A percentile compares a stretch with the other conserved stretches of the same genome.
Evolutionary conservation across 2,113 vertebrate genomes (phyloP).

Genomic region (Oncorhynchus keta): DNA sequence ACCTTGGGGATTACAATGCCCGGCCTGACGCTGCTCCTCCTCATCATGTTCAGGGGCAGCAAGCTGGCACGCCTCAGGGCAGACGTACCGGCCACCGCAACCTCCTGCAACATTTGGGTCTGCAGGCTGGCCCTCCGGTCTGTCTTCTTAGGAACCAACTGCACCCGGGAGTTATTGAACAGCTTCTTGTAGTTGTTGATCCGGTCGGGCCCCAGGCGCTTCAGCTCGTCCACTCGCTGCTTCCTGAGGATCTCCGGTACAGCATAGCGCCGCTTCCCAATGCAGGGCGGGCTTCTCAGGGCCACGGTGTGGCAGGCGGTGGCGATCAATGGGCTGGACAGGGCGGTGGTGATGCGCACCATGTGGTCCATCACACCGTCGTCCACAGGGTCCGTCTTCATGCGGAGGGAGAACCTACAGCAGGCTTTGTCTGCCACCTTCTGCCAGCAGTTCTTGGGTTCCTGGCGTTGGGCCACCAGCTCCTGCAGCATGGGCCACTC

Average conservation of each 20-base stretch:
- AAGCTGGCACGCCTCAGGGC: conserved; percentile 81
- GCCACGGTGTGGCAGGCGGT: conserved; percentile 83
- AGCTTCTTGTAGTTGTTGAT: conserved; percentile 71
- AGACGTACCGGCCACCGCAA: conserved; percentile 37
- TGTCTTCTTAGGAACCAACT: conserved; percentile 62
- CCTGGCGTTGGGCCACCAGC: conserved; percentile 67
- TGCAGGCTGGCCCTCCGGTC: conserved; percentile 78
- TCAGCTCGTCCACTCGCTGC: conserved; percentile 64
- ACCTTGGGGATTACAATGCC: conserved; percentile 85
- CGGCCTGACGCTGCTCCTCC: conserved; percentile 85
- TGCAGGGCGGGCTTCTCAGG: conserved; percentile 80
- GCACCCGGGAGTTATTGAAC: conserved; percentile 78
- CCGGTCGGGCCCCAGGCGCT: conserved; percentile 62
- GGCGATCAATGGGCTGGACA: conserved; percentile 83
- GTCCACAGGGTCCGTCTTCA: conserved; percentile 75
- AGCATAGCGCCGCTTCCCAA: conserved; percentile 83
- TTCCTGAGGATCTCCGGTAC: conserved; percentile 86
- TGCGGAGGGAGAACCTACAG: conserved; percentile 63
- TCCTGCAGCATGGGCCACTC: conserved; percentile 85
- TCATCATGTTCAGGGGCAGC: conserved; percentile 78
- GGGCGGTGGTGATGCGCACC: conserved; percentile 87
- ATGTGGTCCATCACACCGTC: conserved; percentile 87
- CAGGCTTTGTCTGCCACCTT: conserved; percentile 64
- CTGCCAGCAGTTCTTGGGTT: conserved; percentile 79
- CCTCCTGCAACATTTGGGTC: conserved; percentile 44